phyloP scores from a whole-genome alignment of 2,113 vertebrate genomes.

The Peromyscus maniculatus region DNA sequence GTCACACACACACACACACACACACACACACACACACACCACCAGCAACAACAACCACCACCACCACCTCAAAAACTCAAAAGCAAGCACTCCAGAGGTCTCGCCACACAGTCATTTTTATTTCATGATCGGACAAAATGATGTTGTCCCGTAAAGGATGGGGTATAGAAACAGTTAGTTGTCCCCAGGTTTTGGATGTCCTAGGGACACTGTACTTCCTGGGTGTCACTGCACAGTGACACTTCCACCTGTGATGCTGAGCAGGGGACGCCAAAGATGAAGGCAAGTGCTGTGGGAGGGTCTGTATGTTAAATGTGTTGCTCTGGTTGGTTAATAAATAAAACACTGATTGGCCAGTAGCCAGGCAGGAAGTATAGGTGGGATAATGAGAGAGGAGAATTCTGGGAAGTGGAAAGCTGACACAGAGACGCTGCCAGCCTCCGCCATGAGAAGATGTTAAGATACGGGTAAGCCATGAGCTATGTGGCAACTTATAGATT shows the following conservation, averaged over 20 bases:
- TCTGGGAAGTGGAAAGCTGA: too few species aligned
- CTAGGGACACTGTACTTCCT: neutral
- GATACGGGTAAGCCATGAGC: too few species aligned
- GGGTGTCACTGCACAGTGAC: neutral
- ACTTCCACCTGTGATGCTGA: neutral
- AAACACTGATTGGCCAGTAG: too few species aligned
- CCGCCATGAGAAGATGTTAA: too few species aligned
- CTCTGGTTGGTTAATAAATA: too few species aligned
- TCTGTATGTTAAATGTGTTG: too few species aligned
- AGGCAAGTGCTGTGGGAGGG: rapidly evolving
- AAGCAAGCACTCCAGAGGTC: neutral
- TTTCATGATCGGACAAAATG: neutral
- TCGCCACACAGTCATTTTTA: neutral
- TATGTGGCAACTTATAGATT: too few species aligned
- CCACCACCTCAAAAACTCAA: neutral
- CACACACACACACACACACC: neutral
- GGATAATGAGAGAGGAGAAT: too few species aligned
- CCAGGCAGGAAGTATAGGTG: too few species aligned
- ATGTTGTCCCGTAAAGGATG: neutral
- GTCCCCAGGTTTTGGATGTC: neutral
- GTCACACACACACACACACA: neutral
- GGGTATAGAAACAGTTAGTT: neutral
- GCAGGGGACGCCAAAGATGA: neutral
- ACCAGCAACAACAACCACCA: neutral
- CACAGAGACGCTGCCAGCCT: too few species aligned